A percentile compares a stretch with the other conserved stretches of the same genome.
Conservation (phyloP, 1,140 invertebrate genomes). For the Trinorchestia longiramus region DNA sequence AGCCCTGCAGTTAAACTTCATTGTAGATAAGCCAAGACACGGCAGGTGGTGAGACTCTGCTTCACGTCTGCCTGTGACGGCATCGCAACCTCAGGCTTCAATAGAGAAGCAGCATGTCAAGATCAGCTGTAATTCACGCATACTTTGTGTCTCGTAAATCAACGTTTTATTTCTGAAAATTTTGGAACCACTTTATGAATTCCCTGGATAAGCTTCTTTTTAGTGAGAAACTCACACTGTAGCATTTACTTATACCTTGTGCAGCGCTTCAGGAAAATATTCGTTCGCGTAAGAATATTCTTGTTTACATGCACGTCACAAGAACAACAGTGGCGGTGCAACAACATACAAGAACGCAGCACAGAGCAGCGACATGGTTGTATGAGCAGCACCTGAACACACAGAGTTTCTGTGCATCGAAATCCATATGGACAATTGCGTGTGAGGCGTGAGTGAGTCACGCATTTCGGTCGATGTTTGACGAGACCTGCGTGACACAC, state of each 20-base stretch:
- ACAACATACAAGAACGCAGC: background rate
- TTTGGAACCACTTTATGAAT: too few relatives aligned
- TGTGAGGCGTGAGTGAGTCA: background rate
- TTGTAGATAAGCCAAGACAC: background rate
- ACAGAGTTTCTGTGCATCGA: background rate
- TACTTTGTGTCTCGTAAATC: background rate
- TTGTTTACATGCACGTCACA: background rate
- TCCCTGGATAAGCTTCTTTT: background rate
- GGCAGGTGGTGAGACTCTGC: background rate
- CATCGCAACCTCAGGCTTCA: background rate
- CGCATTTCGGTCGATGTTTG: background rate
- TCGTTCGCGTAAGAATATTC: background rate
- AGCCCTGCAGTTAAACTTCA: background rate
- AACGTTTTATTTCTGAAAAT: background rate
- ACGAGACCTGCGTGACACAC: background rate
- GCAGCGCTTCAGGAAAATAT: background rate
- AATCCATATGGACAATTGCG: background rate
- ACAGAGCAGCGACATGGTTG: background rate
- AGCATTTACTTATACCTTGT: background rate
- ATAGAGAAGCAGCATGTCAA: background rate
- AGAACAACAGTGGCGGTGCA: background rate
- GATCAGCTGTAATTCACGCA: background rate
- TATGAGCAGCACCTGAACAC: background rate
- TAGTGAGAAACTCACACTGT: background rate
- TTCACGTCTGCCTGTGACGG: background rate